phyloP scores from a whole-genome alignment of 1,140 invertebrate genomes.

The Drosophila neocordata region DNA sequence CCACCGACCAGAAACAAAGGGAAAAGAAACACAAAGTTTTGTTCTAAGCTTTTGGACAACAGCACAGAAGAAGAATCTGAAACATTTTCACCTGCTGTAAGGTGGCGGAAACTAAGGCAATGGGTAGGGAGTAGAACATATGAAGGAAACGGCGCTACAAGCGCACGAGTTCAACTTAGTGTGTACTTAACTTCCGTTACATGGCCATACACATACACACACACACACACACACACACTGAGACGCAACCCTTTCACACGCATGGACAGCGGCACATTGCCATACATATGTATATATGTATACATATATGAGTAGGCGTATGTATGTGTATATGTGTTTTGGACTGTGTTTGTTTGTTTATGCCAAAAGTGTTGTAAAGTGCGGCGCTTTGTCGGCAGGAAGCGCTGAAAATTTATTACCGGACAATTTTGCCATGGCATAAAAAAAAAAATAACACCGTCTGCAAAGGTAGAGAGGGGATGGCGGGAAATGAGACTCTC shows the following conservation, averaged over 20 bases:
- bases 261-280: slow-evolving; percentile 47
- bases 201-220: slow-evolving; percentile 53
- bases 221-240: slow-evolving; percentile 20
- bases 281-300: neutral
- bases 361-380: slow-evolving; percentile 80
- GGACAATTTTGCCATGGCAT: slow-evolving; percentile 75
- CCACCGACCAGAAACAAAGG: slow-evolving; percentile 43
- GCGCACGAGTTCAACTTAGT: slow-evolving; percentile 80
- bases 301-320: slow-evolving; percentile 5
- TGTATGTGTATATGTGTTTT: slow-evolving; percentile 17
- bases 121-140: slow-evolving; percentile 53
- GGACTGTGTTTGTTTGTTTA: slow-evolving; percentile 72
- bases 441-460: slow-evolving; percentile 59
- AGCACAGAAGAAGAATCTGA: slow-evolving; percentile 52
- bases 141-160: slow-evolving; percentile 75
- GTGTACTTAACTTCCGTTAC: slow-evolving; percentile 81
- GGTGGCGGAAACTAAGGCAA: slow-evolving; percentile 6
- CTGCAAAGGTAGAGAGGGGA: slow-evolving; percentile 6
- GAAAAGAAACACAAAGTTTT: slow-evolving; percentile 50
- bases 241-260: slow-evolving; percentile 63
- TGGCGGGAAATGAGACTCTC: slow-evolving; percentile 22
- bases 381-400: slow-evolving; percentile 80
- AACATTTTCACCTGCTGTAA: slow-evolving; percentile 74
- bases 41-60: slow-evolving; percentile 79
- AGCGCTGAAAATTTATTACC: slow-evolving; percentile 81